Percentiles rank a stretch among this genome's conserved stretches.
These are phyloP conservation scores for Eumeta japonica DNA, from an alignment of 1,140 invertebrate species.

Conservation along the genomic window DNA sequence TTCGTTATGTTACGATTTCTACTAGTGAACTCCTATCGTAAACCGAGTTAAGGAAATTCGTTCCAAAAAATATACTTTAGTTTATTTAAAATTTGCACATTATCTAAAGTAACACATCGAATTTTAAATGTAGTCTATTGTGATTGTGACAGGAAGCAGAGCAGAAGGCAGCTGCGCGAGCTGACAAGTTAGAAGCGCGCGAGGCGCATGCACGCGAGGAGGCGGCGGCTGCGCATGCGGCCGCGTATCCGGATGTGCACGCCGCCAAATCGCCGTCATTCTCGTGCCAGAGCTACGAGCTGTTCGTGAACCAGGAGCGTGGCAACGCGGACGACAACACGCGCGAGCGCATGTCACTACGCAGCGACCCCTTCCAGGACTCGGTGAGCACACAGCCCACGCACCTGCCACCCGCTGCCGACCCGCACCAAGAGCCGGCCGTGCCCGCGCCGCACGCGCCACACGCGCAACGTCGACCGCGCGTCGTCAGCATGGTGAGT, in stretches of 20 bases:
- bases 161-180: constrained; percentile 73
- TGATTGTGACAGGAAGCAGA: constrained; percentile 69
- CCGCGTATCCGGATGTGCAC: constrained; percentile 63
- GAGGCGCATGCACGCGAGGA: constrained; percentile 61
- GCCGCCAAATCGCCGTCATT: constrained; percentile 83
- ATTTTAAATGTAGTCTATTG: no score
- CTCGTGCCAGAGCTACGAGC: constrained; percentile 86
- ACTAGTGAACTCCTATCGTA: no score
- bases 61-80: constrained; percentile 2
- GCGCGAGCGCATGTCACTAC: constrained; percentile 86
- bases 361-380: constrained; percentile 73
- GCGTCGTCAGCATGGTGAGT: constrained; percentile 91
- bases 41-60: no score
- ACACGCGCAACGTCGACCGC: constrained; percentile 61
- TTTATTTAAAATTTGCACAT: background rate
- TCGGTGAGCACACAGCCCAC: constrained; percentile 81
- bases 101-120: background rate
- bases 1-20: no score
- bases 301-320: constrained; percentile 83
- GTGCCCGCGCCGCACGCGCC: no score
- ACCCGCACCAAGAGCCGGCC: constrained; percentile 57
- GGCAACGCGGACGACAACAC: constrained; percentile 82
- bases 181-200: constrained; percentile 70
- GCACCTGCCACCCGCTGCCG: constrained; percentile 47
- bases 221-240: constrained; percentile 59